phyloP scores from a whole-genome alignment of 2,113 vertebrate species.

The Melanotaenia duboulayi region DNA sequence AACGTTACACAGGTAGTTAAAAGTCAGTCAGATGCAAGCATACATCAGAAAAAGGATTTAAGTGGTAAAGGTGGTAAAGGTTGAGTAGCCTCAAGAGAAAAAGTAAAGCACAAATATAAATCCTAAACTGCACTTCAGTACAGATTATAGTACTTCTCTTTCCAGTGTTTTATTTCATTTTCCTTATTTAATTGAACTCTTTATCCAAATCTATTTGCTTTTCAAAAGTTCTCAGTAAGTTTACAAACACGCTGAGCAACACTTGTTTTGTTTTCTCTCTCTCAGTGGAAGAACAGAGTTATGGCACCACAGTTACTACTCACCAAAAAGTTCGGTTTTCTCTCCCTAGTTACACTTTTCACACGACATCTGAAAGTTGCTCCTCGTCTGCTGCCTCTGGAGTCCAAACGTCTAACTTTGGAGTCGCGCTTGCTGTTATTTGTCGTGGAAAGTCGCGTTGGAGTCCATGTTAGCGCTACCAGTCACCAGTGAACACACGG shows the following conservation, averaged over 20 bases:
- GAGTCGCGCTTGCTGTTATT: no score
- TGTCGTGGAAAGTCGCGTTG: neutral
- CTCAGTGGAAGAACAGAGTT: neutral
- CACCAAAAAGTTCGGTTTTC: neutral
- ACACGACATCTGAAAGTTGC: neutral
- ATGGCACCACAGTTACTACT: neutral
- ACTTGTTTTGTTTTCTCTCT: neutral
- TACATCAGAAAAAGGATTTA: no score
- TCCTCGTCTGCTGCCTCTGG: neutral
- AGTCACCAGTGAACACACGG: neutral
- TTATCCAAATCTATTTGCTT: neutral
- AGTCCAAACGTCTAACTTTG: neutral
- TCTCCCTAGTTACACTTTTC: neutral
- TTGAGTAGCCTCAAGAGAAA: no score
- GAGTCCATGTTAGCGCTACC: conserved; percentile 12
- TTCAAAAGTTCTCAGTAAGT: neutral
- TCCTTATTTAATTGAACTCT: neutral
- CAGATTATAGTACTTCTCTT: no score
- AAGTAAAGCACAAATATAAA: no score
- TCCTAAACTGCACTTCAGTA: no score
- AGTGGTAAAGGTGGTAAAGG: no score
- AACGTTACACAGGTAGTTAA: no score
- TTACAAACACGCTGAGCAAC: neutral
- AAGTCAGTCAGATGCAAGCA: no score
- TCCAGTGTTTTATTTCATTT: no score